Evolutionary conservation across 2,888 invertebrate genomes (phyloP), one percentile per base, ranked within the genome.

Genomic region (Steromphala cineraria): DNA sequence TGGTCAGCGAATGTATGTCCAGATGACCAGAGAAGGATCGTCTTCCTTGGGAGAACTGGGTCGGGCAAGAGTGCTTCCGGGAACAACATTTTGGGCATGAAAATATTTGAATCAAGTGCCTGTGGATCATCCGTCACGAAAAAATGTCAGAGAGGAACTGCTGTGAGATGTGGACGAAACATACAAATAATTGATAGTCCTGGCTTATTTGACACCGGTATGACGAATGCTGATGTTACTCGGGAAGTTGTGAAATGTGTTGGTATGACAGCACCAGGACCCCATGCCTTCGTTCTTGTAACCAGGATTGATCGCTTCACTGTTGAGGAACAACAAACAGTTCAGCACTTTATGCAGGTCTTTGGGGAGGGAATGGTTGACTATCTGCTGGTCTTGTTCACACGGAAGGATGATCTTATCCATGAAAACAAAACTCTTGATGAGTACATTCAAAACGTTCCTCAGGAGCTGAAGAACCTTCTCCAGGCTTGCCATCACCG

Each of bases 21-120:
- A 5, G 46, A 5, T 10, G 52, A 80, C 8, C 81, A 83, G 74
- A 40, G 78, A 21, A 46, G 83, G 19, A 83, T 83, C 24, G 80
- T 83, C 3, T 55, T 83, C 21, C 67, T 83, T 15, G 83, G 83
- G 15, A 80, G 79, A 36, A 83, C 83, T 0, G 83, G 83, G 2
- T 75, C 79, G 2, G 83, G 83, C 15, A 83, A 83, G 62, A 83
- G 83, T 46, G 80, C 80, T 17, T 80, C 83, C 28, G 83, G 80
- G 28, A 83, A 82, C 74, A 79, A 46, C 24, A 76, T 83, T 53
- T 53, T 82, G 2, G 80, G 78, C 3, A 53, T 31, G 53, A 53
- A 46, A 13, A 53, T 46, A 17, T 83, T 83, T 46, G 53, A 78
- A 15, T 81, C 83, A 40, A 78, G 78, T 52, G 78, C 79, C 1